phyloP scores from a whole-genome alignment of 1,140 invertebrate genomes.

The Pomacea maculata region DNA sequence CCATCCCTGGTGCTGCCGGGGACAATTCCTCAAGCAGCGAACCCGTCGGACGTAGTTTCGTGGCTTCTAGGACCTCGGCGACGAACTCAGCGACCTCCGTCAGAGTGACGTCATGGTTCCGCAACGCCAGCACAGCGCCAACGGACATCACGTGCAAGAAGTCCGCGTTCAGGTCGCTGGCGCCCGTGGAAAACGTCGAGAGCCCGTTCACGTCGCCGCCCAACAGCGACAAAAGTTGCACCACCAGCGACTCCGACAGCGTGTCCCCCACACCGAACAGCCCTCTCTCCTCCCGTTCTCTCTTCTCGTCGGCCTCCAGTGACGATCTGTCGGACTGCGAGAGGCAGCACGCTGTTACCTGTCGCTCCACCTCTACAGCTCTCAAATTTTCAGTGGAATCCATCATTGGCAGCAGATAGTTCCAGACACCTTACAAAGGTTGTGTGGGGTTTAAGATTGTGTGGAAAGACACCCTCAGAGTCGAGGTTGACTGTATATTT shows the following conservation, averaged over 20 bases:
- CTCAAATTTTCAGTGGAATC: conserved; percentile 43
- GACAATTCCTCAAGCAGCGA: too few species aligned
- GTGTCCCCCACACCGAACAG: neutral
- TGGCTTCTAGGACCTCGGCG: too few species aligned
- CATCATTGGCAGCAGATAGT: conserved; percentile 26
- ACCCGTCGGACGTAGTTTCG: too few species aligned
- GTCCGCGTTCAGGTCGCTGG: conserved; percentile 5
- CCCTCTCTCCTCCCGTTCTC: neutral
- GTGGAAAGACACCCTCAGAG: too few species aligned
- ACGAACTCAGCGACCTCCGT: too few species aligned
- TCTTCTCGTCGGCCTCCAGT: neutral
- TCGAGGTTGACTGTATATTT: too few species aligned
- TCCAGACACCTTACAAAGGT: too few species aligned
- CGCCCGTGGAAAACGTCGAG: neutral
- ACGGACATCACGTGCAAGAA: neutral
- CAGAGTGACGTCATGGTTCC: too few species aligned
- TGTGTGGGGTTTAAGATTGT: too few species aligned
- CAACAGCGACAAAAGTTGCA: neutral
- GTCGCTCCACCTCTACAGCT: neutral
- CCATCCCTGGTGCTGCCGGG: too few species aligned
- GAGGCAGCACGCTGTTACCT: neutral
- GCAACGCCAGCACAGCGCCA: neutral
- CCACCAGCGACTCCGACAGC: conserved; percentile 10
- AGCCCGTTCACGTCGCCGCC: neutral
- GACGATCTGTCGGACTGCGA: conserved; percentile 11